A percentile compares a stretch with the other conserved stretches of the same genome.
phyloP scores from a whole-genome alignment of 2,888 invertebrate species.

The Mellilla xanthometata region DNA sequence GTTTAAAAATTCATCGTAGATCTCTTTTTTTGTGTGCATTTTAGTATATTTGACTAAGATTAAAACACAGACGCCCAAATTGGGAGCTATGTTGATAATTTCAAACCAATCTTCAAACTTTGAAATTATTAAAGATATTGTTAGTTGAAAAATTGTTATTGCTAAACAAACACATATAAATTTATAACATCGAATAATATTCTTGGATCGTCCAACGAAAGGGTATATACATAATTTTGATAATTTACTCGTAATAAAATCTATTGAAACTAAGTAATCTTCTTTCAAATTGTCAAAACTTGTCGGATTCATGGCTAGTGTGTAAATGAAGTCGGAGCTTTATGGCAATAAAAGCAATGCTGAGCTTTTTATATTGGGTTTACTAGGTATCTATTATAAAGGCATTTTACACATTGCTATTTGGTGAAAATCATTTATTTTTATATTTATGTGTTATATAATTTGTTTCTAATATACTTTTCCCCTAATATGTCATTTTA shows the following conservation, averaged over 20 bases:
- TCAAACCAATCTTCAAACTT: constrained; percentile 54
- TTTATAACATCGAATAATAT: constrained; percentile 38
- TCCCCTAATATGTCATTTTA: too few relatives aligned
- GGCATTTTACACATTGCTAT: too few relatives aligned
- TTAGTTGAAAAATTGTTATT: constrained; percentile 50
- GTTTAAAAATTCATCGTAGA: constrained; percentile 49
- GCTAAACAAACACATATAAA: constrained; percentile 39
- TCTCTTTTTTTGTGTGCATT: constrained; percentile 43
- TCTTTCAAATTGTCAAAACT: constrained; percentile 30
- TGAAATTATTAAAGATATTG: constrained; percentile 45
- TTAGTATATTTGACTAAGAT: constrained; percentile 54
- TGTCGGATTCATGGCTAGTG: not conserved
- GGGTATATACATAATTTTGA: constrained; percentile 56
- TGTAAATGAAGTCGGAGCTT: not conserved
- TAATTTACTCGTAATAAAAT: constrained; percentile 47
- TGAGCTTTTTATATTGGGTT: too few relatives aligned
- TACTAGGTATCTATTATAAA: too few relatives aligned
- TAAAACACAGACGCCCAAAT: constrained; percentile 60
- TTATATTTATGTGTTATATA: too few relatives aligned
- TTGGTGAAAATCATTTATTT: too few relatives aligned
- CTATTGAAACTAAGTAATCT: constrained; percentile 46
- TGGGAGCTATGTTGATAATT: constrained; percentile 61
- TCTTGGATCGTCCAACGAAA: constrained; percentile 47
- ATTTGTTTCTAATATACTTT: too few relatives aligned
- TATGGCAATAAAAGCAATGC: too few relatives aligned